Conservation (phyloP, 2,888 invertebrate genomes). For the Epinotia ramella region DNA sequence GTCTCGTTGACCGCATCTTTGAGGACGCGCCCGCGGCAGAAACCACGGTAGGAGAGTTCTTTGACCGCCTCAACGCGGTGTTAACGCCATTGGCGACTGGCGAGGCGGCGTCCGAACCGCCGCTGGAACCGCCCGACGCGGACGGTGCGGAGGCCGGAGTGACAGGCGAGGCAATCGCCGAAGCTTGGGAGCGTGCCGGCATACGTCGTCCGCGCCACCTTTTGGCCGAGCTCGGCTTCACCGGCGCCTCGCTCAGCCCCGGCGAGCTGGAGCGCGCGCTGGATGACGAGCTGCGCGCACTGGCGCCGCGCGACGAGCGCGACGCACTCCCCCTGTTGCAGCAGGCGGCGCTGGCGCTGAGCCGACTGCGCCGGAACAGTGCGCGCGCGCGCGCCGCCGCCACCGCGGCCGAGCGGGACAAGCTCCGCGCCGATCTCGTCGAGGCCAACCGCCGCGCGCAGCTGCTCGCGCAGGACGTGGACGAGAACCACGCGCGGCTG, state of each 20-base stretch:
- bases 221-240: slow-evolving; percentile 88
- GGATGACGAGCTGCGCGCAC: slow-evolving; percentile 86
- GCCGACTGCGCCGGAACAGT: slow-evolving; percentile 89
- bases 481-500: slow-evolving; percentile 94
- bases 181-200: slow-evolving; percentile 90
- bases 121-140: slow-evolving; percentile 2
- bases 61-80: slow-evolving; percentile 70
- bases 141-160: slow-evolving; percentile 57
- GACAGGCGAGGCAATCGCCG: slow-evolving; percentile 84
- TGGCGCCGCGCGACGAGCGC: slow-evolving; percentile 50
- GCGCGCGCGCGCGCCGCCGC: slow-evolving; percentile 89
- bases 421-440: slow-evolving; percentile 90
- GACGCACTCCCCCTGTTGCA: slow-evolving; percentile 72
- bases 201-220: slow-evolving; percentile 87
- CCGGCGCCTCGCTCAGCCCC: slow-evolving; percentile 83
- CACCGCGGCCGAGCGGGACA: slow-evolving; percentile 91
- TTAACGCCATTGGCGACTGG: slow-evolving; percentile 64
- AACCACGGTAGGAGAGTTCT: slow-evolving; percentile 79
- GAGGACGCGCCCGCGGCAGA: slow-evolving; percentile 60
- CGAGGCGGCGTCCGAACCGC: slow-evolving; percentile 78
- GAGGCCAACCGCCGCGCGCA: slow-evolving; percentile 94
- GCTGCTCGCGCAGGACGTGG: slow-evolving; percentile 94
- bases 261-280: slow-evolving; percentile 87
- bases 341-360: slow-evolving; percentile 87
- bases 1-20: slow-evolving; percentile 70